Percentiles rank a stretch among this genome's conserved stretches.
Evolutionary conservation across 1,140 invertebrate genomes (phyloP).

Genomic region (Nephotettix cincticeps): DNA sequence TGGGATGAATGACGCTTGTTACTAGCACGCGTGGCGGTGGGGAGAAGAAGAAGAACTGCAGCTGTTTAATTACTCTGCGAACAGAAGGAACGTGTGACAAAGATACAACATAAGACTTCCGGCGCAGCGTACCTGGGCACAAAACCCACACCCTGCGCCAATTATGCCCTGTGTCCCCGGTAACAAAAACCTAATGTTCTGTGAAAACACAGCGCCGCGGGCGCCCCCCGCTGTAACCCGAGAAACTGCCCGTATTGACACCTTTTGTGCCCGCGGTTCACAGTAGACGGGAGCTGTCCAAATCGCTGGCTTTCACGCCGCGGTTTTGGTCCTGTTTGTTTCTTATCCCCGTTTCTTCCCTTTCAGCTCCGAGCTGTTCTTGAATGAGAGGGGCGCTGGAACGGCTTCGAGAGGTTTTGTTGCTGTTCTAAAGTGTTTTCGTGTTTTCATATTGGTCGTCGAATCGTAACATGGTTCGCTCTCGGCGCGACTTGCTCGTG

Average conservation of each 20-base stretch:
- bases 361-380: too few species aligned
- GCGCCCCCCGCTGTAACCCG: not conserved
- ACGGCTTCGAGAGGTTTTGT: too few species aligned
- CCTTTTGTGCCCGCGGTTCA: not conserved
- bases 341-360: not conserved
- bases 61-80: not conserved
- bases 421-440: too few species aligned
- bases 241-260: not conserved
- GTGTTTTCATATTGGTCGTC: too few species aligned
- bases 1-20: too few species aligned
- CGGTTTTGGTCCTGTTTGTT: not conserved
- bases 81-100: not conserved
- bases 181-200: conserved; percentile 10
- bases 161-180: not conserved
- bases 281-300: not conserved
- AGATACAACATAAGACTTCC: not conserved
- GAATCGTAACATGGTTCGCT: too few species aligned
- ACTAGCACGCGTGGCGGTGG: too few species aligned
- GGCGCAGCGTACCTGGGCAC: not conserved
- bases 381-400: too few species aligned
- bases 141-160: not conserved
- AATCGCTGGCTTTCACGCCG: conserved; percentile 11
- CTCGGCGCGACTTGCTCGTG: too few species aligned
- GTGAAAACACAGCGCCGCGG: not conserved
- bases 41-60: too few species aligned